Base-by-base conservation (phyloP, 2,113 vertebrate species). In the Sceloporus tristichus region DNA sequence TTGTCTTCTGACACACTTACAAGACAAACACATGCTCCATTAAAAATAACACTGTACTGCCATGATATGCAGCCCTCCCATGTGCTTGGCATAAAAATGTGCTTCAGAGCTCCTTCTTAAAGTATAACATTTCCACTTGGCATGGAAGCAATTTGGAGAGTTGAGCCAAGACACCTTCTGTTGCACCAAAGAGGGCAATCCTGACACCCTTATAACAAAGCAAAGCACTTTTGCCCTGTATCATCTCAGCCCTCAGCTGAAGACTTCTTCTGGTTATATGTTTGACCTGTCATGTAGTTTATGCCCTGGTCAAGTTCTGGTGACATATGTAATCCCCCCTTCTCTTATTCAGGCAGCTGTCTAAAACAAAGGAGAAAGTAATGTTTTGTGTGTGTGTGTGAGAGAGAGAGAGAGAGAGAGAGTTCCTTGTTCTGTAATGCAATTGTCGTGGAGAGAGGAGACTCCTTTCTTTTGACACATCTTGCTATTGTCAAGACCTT, bases 11-110 rank as follows among this genome's bases (percentile, higher is more conserved):
- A 94, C 94, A 94, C 93, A 91, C 92, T 90, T 92, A 94, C 91
- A 96, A 97, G 94, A 97, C 97, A 97, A 97, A 97, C 97, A 97
- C 95, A 95, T 96, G 97, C 94, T 95, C 96, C 95, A 91, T 97
- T 97, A 97, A 97, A 98, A 98, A 97, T 96, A 98, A 96, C 97
- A 98, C 96, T 95, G 92, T 91, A 88, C 95, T 91, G 89, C 91
- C 95, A 94, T 95, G 96, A 91, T 95, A 88, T 80, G 86, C 84
- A 96, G 91, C 90, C 92, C 92, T 95, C 95, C 94, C 94, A 87
- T 90, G 93, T 87, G 85, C 89, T 93, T 54, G 77, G 82, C 92
- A 95, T 95, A 95, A 96, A 95, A 96, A 95, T 93, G 91, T 90
- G 91, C 95, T 71, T 71, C 29, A 86, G 88, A 95, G 93, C 89